Evolutionary conservation across 2,888 invertebrate species (phyloP), one percentile per base, ranked within the genome.

Genomic region (Listrodromus nycthemerus): DNA sequence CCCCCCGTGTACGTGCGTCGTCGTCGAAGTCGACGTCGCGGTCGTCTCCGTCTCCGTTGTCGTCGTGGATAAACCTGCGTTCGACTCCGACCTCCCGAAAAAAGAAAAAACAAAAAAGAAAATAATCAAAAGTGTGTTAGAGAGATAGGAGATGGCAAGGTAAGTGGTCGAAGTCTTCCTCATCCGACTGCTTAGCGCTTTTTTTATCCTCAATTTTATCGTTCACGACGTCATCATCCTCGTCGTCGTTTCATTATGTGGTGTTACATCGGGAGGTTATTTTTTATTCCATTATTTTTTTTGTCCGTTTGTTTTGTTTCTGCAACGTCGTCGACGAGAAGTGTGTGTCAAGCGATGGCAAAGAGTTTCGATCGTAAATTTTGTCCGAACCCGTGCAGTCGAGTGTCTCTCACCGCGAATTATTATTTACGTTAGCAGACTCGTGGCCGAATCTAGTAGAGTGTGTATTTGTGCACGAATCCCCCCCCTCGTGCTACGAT

Each of bases 131-230:
- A 71, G 71, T 50, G 67, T 48, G 41, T 41, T 21, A 41, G 58
- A 37, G 76, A 61, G 75, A 61, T 80, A 80, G 88, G 89, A 83
- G 80, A 92, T 92, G 92, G 85, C 87, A 88, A 92, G 92, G 92
- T 92, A 91, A 91, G 92, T 89, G 82, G 81, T 86, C 83, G 73
- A 71, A 71, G 77, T 71, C 73, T 65, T 80, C 69, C 66, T 78
- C 70, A 58, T 79, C 81, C 74, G 41, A 45, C 30, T 71, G 37
- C 37, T 66, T 21, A 21, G 21, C 24, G 24, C 30, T 65, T 65
- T 45, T 45, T 77, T 30, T 66, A 61, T 41, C 27, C 45, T 45
- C 41, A 37, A 37, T 65, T 76, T 73, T 65, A 55, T 78, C 61
- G 37, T 74, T 67, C 37, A 37, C 66, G 37, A 27, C 66, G 48